These are phyloP conservation scores for Chelonus insularis DNA, from an alignment of 1,140 invertebrate genomes.

Conservation along the genomic window DNA sequence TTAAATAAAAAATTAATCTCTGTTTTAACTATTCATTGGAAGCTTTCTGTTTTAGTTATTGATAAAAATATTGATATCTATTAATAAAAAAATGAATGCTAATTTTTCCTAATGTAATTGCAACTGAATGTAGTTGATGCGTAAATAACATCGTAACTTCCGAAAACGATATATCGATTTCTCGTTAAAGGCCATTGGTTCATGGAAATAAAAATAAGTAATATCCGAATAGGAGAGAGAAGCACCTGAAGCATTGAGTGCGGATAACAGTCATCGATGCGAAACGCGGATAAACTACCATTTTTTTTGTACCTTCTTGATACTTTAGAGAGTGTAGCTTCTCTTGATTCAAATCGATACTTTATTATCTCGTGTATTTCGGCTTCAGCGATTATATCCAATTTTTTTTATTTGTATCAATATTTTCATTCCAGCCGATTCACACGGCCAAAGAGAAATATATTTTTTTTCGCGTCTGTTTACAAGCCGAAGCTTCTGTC, in stretches of 20 bases:
- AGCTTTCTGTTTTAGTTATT: too few relatives aligned
- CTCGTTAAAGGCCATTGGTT: conserved; percentile 21
- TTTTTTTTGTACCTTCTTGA: background rate
- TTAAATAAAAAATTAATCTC: too few relatives aligned
- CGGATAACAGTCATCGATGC: conserved; percentile 17
- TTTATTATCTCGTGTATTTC: conserved; percentile 22
- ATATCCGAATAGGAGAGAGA: conserved; percentile 6
- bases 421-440: conserved; percentile 19
- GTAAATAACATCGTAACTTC: conserved; percentile 14
- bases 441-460: conserved; percentile 3
- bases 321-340: background rate
- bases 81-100: conserved; percentile 14
- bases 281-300: conserved; percentile 14
- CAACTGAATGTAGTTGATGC: background rate
- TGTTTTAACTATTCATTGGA: too few relatives aligned
- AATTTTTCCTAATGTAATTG: conserved; percentile 16
- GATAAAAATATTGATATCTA: too few relatives aligned
- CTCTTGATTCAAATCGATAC: conserved; percentile 20
- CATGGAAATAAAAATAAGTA: conserved; percentile 1
- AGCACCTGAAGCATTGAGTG: conserved; percentile 20
- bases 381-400: conserved; percentile 20
- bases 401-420: conserved; percentile 18
- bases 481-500: conserved; percentile 10
- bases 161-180: conserved; percentile 27
- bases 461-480: conserved; percentile 5